A percentile compares a stretch with the other conserved stretches of the same genome.
Evolutionary conservation across 2,113 vertebrate species (phyloP).

Genomic region (Arizona elegans): DNA sequence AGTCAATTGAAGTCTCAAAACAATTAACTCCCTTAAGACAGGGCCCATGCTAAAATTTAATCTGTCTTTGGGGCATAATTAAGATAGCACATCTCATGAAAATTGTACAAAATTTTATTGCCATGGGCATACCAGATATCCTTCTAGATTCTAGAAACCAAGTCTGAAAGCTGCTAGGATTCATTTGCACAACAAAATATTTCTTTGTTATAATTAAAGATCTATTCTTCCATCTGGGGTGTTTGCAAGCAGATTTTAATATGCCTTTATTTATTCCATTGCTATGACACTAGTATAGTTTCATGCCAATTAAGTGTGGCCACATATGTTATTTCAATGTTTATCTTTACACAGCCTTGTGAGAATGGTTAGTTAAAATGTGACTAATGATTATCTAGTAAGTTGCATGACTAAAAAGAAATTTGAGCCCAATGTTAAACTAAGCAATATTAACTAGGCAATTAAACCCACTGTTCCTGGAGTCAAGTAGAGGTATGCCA

Average conservation of each 20-base stretch:
- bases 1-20: constrained; percentile 26
- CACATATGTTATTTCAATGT: neutral
- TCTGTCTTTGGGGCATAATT: constrained; percentile 41
- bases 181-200: constrained; percentile 36
- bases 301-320: neutral
- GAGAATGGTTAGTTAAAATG: neutral
- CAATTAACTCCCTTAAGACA: constrained; percentile 61
- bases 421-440: neutral
- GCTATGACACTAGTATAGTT: neutral
- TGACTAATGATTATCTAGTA: neutral
- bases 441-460: neutral
- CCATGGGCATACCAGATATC: constrained; percentile 44
- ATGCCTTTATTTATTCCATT: neutral
- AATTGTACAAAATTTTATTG: constrained; percentile 44
- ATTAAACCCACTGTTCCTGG: neutral
- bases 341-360: neutral
- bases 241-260: neutral
- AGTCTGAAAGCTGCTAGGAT: constrained; percentile 41
- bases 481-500: neutral
- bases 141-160: constrained; percentile 1
- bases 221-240: neutral
- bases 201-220: constrained; percentile 31
- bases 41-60: constrained; percentile 42
- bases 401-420: neutral
- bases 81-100: constrained; percentile 55